A percentile compares a stretch with the other conserved stretches of the same genome.
phyloP scores from a whole-genome alignment of 2,797 vertebrate genomes.

The Typhlichthys subterraneus region DNA sequence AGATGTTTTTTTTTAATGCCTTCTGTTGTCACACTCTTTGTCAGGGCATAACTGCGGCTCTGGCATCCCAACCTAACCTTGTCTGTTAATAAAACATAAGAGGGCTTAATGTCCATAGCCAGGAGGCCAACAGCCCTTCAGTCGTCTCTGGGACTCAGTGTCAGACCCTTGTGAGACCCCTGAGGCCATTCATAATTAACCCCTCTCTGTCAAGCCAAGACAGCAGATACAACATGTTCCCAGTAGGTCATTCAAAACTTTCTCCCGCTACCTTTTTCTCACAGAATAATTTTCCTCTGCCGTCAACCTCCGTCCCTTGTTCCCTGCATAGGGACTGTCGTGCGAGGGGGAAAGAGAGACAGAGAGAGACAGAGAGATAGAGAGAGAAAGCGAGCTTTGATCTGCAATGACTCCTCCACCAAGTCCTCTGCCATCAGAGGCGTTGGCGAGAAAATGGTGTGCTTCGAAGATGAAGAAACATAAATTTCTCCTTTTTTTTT shows the following conservation, averaged over 20 bases:
- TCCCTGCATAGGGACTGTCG: constrained; percentile 39
- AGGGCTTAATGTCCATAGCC: constrained; percentile 50
- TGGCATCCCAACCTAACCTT: constrained; percentile 31
- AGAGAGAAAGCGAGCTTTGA: constrained; percentile 49
- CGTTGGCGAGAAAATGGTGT: constrained; percentile 46
- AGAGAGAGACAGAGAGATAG: constrained; percentile 16
- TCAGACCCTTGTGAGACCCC: constrained; percentile 42
- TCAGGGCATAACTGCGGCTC: constrained; percentile 38
- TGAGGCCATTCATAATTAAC: constrained; percentile 75
- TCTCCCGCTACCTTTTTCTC: constrained; percentile 42
- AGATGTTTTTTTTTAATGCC: constrained; percentile 48
- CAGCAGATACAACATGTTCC: constrained; percentile 66
- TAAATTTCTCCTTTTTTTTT: constrained; percentile 43
- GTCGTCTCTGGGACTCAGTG: constrained; percentile 50
- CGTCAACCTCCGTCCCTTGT: constrained; percentile 59
- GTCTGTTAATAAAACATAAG: constrained; percentile 68
- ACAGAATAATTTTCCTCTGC: constrained; percentile 45
- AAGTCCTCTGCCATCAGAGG: constrained; percentile 47
- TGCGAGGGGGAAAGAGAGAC: constrained; percentile 16
- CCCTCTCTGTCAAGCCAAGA: constrained; percentile 59
- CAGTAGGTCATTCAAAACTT: constrained; percentile 60
- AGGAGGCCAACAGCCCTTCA: constrained; percentile 47
- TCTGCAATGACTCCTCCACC: constrained; percentile 46
- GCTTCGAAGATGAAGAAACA: constrained; percentile 42
- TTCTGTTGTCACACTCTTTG: constrained; percentile 52